A percentile compares a stretch with the other conserved stretches of the same genome.
phyloP scores from a whole-genome alignment of 2,113 vertebrate species.

The Dromiciops gliroides region DNA sequence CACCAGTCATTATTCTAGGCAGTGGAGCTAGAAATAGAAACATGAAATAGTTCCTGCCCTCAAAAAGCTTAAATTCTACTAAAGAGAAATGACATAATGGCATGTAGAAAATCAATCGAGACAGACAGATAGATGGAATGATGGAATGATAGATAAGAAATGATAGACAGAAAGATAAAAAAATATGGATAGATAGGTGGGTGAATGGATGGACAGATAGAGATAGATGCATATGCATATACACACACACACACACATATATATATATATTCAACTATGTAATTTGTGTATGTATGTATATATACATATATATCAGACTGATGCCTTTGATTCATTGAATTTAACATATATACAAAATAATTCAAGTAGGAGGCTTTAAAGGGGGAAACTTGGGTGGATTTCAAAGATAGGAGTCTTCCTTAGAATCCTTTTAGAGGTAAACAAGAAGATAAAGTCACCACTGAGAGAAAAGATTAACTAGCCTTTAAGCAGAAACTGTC shows the following conservation, averaged over 20 bases:
- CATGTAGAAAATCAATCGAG: background rate
- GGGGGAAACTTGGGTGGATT: background rate
- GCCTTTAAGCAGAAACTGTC: background rate
- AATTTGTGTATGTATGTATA: background rate
- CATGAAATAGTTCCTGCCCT: background rate
- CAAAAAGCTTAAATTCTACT: background rate
- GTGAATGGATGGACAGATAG: background rate
- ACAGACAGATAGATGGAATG: background rate
- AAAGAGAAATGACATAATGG: background rate
- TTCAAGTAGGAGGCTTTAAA: background rate
- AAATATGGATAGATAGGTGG: background rate
- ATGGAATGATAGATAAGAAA: background rate
- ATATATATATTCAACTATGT: background rate
- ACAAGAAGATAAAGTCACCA: background rate
- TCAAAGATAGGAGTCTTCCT: background rate
- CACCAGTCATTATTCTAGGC: background rate
- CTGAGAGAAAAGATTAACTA: background rate
- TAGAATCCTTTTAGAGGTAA: background rate
- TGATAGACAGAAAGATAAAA: too few species aligned
- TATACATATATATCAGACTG: background rate
- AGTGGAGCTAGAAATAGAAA: background rate
- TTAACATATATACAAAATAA: background rate
- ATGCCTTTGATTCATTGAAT: background rate
- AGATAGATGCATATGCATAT: background rate
- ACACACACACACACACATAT: too few species aligned